Conservation (phyloP, 2,888 invertebrate species). For the Latrodectus hesperus region DNA sequence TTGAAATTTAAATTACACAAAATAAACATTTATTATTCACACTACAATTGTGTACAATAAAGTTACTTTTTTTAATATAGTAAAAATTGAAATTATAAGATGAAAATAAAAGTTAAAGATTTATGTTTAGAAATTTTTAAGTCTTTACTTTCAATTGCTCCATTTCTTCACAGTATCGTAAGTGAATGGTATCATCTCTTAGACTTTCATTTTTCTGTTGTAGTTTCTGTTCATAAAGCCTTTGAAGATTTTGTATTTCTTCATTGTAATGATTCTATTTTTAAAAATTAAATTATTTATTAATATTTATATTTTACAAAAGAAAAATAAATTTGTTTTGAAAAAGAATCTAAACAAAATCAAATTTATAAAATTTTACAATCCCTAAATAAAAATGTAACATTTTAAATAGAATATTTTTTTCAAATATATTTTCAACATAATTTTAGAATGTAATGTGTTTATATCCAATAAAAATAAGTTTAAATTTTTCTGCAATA, state of each 20-base stretch:
- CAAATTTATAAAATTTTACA: too few species aligned
- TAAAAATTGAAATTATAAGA: not conserved
- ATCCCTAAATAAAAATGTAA: too few species aligned
- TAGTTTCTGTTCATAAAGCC: conserved; percentile 83
- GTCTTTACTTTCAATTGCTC: conserved; percentile 83
- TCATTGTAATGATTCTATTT: conserved; percentile 83
- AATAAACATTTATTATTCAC: not conserved
- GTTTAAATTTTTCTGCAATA: too few species aligned
- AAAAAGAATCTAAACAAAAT: too few species aligned
- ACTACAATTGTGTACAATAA: not conserved
- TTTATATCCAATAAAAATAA: too few species aligned
- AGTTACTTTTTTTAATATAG: not conserved
- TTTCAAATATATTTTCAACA: too few species aligned
- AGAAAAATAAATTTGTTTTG: too few species aligned
- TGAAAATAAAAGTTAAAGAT: not conserved
- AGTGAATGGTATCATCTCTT: conserved; percentile 72
- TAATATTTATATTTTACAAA: too few species aligned
- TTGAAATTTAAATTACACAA: not conserved
- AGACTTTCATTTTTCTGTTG: conserved; percentile 75
- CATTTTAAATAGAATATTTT: too few species aligned
- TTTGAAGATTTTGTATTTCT: conserved; percentile 86
- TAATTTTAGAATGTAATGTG: too few species aligned
- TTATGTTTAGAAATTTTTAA: not conserved
- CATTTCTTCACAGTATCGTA: conserved; percentile 87
- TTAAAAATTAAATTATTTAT: too few species aligned